Evolutionary conservation across 2,797 vertebrate genomes (phyloP).

Genomic region (Enteromius mattozi): DNA sequence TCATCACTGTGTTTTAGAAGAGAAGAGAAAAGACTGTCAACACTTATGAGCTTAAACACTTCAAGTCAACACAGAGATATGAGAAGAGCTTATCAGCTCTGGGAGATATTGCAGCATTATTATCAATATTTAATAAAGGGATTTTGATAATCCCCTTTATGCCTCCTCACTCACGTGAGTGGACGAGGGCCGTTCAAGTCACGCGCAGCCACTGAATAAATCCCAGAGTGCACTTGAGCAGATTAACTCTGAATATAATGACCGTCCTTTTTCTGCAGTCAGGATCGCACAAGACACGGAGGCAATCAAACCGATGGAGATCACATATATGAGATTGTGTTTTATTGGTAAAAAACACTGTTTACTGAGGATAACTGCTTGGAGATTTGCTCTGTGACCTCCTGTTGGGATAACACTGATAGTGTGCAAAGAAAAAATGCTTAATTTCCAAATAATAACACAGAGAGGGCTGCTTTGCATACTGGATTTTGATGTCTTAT

Average conservation of each 20-base stretch:
- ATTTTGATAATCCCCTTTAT: slow-evolving; percentile 57
- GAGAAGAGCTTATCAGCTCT: slow-evolving; percentile 33
- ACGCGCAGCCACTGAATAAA: slow-evolving; percentile 39
- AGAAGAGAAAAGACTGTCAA: slow-evolving; percentile 26
- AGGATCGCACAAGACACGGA: not conserved
- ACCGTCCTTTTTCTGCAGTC: slow-evolving; percentile 27
- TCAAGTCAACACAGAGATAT: slow-evolving; percentile 46
- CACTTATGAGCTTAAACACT: slow-evolving; percentile 5
- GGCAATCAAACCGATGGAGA: not conserved
- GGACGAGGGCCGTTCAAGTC: slow-evolving; percentile 38
- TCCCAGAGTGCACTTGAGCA: slow-evolving; percentile 41
- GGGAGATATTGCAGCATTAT: slow-evolving; percentile 48
- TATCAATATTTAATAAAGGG: slow-evolving; percentile 67
- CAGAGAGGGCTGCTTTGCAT: not conserved
- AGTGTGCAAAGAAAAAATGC: not conserved
- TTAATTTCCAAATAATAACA: not conserved
- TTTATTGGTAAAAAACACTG: not conserved
- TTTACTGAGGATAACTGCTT: slow-evolving; percentile 12
- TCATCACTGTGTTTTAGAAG: not conserved
- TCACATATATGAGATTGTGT: not conserved
- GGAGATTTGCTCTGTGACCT: not conserved
- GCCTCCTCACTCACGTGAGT: slow-evolving; percentile 30
- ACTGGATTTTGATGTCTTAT: not conserved
- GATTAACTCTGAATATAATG: slow-evolving; percentile 45
- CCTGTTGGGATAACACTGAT: not conserved